phyloP scores from a whole-genome alignment of 2,797 vertebrate genomes.

The Euthynnus affinis region DNA sequence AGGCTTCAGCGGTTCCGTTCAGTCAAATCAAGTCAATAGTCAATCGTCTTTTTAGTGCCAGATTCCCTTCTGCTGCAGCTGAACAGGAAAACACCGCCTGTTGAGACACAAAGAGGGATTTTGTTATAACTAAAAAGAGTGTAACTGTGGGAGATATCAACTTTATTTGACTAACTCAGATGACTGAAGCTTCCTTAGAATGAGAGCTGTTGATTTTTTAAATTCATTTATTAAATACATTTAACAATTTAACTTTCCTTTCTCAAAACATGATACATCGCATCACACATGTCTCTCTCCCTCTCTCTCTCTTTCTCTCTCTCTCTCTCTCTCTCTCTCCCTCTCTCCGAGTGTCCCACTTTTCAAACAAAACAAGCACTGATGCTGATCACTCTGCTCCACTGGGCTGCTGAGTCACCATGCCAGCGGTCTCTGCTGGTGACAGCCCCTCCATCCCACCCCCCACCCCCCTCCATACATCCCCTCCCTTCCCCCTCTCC shows the following conservation, averaged over 20 bases:
- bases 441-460: neutral
- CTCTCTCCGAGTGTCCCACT: conserved; percentile 37
- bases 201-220: no score
- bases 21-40: no score
- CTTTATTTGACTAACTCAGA: no score
- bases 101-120: no score
- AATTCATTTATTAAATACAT: no score
- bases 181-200: no score
- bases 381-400: conserved; percentile 15
- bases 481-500: neutral
- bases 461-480: neutral
- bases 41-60: no score
- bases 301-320: conserved; percentile 13
- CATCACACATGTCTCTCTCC: neutral
- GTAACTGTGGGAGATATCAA: no score
- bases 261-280: neutral
- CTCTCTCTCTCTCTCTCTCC: neutral
- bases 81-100: no score
- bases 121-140: no score
- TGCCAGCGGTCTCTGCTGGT: conserved; percentile 16
- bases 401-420: conserved; percentile 47
- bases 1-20: no score
- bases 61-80: no score
- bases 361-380: conserved; percentile 21
- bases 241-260: neutral